Evolutionary conservation across 2,888 invertebrate species (phyloP).

Genomic region (Lacanobia wlatinum): DNA sequence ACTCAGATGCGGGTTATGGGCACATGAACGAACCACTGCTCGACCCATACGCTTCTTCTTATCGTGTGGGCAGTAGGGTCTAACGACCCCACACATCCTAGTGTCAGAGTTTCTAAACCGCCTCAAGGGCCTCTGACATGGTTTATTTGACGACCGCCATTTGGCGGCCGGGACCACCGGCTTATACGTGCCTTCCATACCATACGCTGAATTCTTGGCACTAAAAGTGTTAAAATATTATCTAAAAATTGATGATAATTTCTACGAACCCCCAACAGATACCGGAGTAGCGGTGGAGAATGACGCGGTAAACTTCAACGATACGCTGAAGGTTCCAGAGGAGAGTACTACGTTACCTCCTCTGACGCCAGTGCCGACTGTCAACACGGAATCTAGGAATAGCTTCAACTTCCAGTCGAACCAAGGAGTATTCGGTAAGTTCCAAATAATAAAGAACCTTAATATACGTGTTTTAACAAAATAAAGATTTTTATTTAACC

Average conservation of each 20-base stretch:
- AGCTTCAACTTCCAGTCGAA: constrained; percentile 57
- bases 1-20: too few species aligned
- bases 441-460: background rate
- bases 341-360: constrained; percentile 50
- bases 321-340: background rate
- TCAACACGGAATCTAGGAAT: constrained; percentile 56
- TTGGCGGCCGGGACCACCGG: too few species aligned
- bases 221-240: too few species aligned
- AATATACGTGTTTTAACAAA: constrained; percentile 19
- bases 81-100: too few species aligned
- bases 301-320: constrained; percentile 63
- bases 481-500: constrained; percentile 30
- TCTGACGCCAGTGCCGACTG: constrained; percentile 50
- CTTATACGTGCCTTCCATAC: too few species aligned
- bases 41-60: too few species aligned
- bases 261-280: constrained; percentile 23
- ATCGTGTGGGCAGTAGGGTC: too few species aligned
- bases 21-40: too few species aligned
- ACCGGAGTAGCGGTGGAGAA: constrained; percentile 31
- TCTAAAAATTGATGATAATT: background rate
- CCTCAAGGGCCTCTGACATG: too few species aligned
- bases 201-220: too few species aligned
- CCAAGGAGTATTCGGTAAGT: constrained; percentile 43
- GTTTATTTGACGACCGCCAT: too few species aligned
- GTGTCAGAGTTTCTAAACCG: too few species aligned